These are phyloP conservation scores for Pocillopora damicornis DNA, from an alignment of 64 coral and sea anemone species.

Conservation along the genomic window DNA sequence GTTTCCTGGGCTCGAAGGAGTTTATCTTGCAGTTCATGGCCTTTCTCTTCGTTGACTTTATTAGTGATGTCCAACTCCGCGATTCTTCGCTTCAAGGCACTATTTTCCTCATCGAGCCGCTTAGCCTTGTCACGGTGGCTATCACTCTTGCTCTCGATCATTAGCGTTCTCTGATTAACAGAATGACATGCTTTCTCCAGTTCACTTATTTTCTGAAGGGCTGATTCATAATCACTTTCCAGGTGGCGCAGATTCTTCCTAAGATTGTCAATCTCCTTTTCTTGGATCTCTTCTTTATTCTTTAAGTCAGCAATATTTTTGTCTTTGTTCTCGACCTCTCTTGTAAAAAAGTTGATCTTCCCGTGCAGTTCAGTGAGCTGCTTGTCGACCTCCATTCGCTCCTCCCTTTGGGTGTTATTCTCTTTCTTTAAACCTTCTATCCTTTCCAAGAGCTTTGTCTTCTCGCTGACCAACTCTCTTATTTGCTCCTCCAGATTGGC, in stretches of 20 bases:
- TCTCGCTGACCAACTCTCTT: constrained; percentile 67
- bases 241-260: constrained; percentile 80
- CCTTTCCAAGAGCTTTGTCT: constrained; percentile 54
- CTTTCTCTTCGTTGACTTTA: constrained; percentile 72
- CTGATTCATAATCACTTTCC: constrained; percentile 75
- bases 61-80: constrained; percentile 68
- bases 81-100: constrained; percentile 65
- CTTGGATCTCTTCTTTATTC: constrained; percentile 56
- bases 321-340: constrained; percentile 73
- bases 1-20: constrained; percentile 57
- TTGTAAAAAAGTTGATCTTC: constrained; percentile 72
- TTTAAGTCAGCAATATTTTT: constrained; percentile 70
- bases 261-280: constrained; percentile 73
- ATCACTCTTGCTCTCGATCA: constrained; percentile 75
- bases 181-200: constrained; percentile 70
- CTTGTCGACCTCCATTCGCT: constrained; percentile 65
- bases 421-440: constrained; percentile 79
- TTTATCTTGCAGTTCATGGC: constrained; percentile 62
- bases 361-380: constrained; percentile 72
- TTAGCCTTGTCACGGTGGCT: constrained; percentile 79
- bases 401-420: constrained; percentile 56
- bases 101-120: constrained; percentile 86
- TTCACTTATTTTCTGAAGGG: constrained; percentile 84
- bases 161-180: constrained; percentile 51
- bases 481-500: constrained; percentile 65